Conservation (phyloP, 1,140 invertebrate species). For the Triops longicaudatus region DNA sequence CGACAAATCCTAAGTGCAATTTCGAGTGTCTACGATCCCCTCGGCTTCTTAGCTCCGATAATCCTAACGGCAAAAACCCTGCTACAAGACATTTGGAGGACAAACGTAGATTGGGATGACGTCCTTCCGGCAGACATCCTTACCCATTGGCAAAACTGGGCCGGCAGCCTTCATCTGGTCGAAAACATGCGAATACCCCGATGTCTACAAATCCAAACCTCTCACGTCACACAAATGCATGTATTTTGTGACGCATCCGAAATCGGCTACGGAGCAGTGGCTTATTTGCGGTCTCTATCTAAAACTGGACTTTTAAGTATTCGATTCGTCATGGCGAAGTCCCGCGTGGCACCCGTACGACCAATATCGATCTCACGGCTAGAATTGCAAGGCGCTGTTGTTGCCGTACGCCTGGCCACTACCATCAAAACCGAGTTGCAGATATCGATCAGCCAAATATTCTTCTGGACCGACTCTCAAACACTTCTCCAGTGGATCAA, state of each 20-base stretch:
- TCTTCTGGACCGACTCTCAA: constrained; percentile 29
- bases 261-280: too few species aligned
- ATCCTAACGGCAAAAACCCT: constrained; percentile 27
- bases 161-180: constrained; percentile 22
- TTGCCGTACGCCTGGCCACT: constrained; percentile 24
- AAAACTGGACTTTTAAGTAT: too few species aligned
- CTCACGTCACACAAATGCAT: too few species aligned
- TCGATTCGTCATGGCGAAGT: too few species aligned
- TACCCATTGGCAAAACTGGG: too few species aligned
- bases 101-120: constrained; percentile 24
- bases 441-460: background rate
- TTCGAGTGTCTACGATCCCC: constrained; percentile 23
- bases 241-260: too few species aligned
- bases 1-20: constrained; percentile 22
- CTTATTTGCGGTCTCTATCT: too few species aligned
- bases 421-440: background rate
- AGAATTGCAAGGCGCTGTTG: constrained; percentile 25
- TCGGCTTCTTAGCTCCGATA: constrained; percentile 22
- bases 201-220: too few species aligned
- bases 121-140: background rate
- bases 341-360: too few species aligned
- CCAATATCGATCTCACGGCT: constrained; percentile 26
- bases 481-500: constrained; percentile 29
- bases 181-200: too few species aligned
- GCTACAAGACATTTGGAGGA: constrained; percentile 26